Evolutionary conservation across 2,888 invertebrate species (phyloP).

Genomic region (Protophormia terraenovae): DNA sequence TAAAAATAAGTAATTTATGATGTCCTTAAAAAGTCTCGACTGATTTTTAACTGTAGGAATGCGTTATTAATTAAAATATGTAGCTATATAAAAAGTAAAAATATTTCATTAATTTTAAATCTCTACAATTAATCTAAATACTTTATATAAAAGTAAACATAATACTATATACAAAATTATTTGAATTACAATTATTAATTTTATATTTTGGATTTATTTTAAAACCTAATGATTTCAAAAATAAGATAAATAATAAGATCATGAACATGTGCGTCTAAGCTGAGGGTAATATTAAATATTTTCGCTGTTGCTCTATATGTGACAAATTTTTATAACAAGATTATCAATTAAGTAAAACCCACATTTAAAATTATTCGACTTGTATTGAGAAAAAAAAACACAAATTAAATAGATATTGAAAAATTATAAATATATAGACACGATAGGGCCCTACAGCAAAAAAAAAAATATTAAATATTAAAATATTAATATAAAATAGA

Average conservation of each 20-base stretch:
- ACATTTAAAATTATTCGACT: conserved; percentile 46
- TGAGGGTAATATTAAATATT: background rate
- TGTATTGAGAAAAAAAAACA: conserved; percentile 12
- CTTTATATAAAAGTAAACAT: too few species aligned
- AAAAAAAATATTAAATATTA: too few species aligned
- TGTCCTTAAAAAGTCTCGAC: too few species aligned
- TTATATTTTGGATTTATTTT: conserved; percentile 6
- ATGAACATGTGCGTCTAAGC: conserved; percentile 52
- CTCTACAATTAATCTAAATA: too few species aligned
- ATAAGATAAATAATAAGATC: conserved; percentile 50
- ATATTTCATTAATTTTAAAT: too few species aligned
- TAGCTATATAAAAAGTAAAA: too few species aligned
- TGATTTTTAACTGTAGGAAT: too few species aligned
- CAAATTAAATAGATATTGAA: background rate
- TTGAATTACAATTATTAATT: conserved; percentile 30
- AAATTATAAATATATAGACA: background rate
- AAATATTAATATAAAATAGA: too few species aligned
- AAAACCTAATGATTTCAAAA: conserved; percentile 33
- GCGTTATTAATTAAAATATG: too few species aligned
- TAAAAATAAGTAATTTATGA: too few species aligned
- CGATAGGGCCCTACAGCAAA: background rate
- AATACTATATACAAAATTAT: too few species aligned
- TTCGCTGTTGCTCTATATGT: conserved; percentile 58
- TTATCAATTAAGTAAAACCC: conserved; percentile 66
- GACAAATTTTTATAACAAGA: conserved; percentile 67